These are phyloP conservation scores for Neoscelio sp. DNA, from an alignment of 2,888 invertebrate genomes.

Conservation along the genomic window DNA sequence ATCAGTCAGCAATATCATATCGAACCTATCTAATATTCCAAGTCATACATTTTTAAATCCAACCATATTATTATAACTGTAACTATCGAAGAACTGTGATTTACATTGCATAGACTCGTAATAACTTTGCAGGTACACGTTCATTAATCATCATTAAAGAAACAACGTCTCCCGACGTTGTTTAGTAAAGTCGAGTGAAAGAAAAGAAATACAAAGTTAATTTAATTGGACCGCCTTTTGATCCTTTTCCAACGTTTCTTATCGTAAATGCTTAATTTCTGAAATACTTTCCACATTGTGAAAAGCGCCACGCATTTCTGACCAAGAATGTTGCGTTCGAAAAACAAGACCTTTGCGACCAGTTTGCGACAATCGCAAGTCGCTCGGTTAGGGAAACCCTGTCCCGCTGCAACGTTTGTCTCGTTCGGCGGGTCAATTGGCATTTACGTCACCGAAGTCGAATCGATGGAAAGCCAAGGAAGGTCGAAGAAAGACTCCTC, in stretches of 20 bases:
- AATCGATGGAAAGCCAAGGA: constrained; percentile 63
- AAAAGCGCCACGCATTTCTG: constrained; percentile 59
- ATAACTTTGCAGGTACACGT: too few species aligned
- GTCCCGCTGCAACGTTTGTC: constrained; percentile 61
- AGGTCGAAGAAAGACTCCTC: constrained; percentile 68
- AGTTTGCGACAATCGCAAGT: constrained; percentile 65
- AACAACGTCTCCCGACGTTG: too few species aligned
- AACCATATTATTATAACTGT: neutral
- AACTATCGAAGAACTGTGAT: neutral
- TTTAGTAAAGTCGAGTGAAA: constrained; percentile 4
- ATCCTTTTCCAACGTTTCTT: constrained; percentile 13
- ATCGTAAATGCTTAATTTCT: constrained; percentile 31
- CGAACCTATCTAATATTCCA: neutral
- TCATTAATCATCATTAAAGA: too few species aligned
- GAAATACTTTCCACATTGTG: constrained; percentile 40
- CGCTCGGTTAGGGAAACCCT: constrained; percentile 62
- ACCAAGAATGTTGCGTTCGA: constrained; percentile 49
- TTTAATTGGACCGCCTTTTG: constrained; percentile 32
- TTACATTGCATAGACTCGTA: too few species aligned
- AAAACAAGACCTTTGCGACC: constrained; percentile 63
- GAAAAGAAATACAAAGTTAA: constrained; percentile 18
- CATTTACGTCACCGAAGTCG: constrained; percentile 60
- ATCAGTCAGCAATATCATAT: constrained; percentile 8
- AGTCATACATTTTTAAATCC: neutral
- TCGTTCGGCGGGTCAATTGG: constrained; percentile 60